Base-by-base conservation (phyloP, 2,888 invertebrate species). In the Euzophera pinguis region DNA sequence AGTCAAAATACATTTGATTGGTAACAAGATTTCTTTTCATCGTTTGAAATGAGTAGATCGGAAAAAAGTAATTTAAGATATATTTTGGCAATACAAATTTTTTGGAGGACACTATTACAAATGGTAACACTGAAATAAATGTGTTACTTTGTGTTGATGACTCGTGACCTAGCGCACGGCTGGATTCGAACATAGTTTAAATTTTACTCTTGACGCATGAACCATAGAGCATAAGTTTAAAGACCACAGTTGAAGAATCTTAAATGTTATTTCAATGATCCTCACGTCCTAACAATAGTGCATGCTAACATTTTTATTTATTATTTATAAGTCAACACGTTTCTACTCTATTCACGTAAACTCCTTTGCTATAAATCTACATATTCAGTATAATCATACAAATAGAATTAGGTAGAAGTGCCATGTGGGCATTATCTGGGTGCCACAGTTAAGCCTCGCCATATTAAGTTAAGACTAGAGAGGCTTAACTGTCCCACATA, bases 81-180 rank as follows among this genome's bases (percentile, higher is more conserved):
- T 37, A 57, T 45, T 58, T 65, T 69, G 64, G 63, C 66, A 66
- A 59, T 58, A 17, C 55, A 60, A 52, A 53, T 49, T 54, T 58
- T 27, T 53, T 64, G 69, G 69, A 69, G 68, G 68, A 69, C 67
- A 62, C 53, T 56, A 50, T 13, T 53, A n/a, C 55, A n/a, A 34
- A 35, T 66, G 63, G 66, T 59, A 45, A 45, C 45, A 45, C 45
- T 45, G 32, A 32, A 45, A 29, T 10, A 45, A 45, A 45, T 29
- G 43, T 43, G 29, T 43, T 13, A 27, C 43, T 29, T 22, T 22
- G 22, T 6, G 27, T 5, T 17, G 47, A 52, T 12, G 13, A 13
- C 41, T 17, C 35, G 13, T 14, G 14, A 38, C 10, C 39, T 34
- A 42, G 27, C 48, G 22, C 6, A 12, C 13, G 22, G 22, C 22